Percentiles rank a stretch among this genome's conserved stretches.
Evolutionary conservation across 2,113 vertebrate species (phyloP).

Genomic region (Ctenodactylus gundi): DNA sequence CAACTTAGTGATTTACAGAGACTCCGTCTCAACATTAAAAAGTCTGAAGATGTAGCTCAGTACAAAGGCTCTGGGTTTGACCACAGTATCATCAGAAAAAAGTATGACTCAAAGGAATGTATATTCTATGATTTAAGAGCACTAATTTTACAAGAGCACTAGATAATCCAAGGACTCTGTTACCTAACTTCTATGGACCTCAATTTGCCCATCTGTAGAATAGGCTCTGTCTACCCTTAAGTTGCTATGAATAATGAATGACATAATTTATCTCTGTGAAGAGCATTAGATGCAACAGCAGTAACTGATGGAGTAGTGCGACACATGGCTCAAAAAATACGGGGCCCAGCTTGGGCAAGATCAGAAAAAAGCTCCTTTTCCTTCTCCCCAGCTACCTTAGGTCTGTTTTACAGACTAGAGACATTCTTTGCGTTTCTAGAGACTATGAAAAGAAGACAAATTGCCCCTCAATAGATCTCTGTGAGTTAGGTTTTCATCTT

Average conservation of each 20-base stretch:
- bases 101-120: background rate
- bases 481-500: background rate
- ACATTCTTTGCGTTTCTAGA: conserved; percentile 1
- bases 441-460: background rate
- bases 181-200: background rate
- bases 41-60: too few relatives aligned
- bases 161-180: background rate
- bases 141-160: background rate
- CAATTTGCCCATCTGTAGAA: conserved; percentile 8
- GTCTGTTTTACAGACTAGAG: background rate
- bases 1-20: too few relatives aligned
- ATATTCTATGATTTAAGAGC: background rate
- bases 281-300: background rate
- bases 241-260: background rate
- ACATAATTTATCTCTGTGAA: background rate
- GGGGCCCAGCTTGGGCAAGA: background rate
- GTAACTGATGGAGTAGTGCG: background rate
- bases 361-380: background rate
- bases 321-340: too few relatives aligned
- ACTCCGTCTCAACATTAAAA: too few relatives aligned
- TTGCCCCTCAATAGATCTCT: background rate
- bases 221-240: background rate
- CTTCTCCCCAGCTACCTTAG: background rate
- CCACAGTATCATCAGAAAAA: too few relatives aligned
- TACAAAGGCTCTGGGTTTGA: too few relatives aligned